Evolutionary conservation across 2,113 vertebrate genomes (phyloP), one percentile per base, ranked within the genome.

Genomic region (Cranoglanis bouderius): DNA sequence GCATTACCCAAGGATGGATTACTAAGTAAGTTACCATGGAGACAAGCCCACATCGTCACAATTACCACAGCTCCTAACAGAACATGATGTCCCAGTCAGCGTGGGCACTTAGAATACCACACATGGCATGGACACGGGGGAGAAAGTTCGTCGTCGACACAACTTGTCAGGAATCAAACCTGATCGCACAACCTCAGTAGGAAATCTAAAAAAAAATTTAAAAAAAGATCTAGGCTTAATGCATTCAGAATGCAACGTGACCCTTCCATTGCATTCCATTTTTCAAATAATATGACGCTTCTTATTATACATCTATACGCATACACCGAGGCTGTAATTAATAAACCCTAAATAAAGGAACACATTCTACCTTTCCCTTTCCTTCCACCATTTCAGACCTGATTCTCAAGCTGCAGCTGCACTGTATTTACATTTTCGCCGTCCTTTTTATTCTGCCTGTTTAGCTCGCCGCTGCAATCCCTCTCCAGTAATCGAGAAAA

Each of bases 11-110:
- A 89, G 88, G 59, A 83, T 85, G 67, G 87, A 85, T 89, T 89
- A 85, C 18, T 89, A 89, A 89, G 88, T 32, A 46, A 51, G 88
- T 89, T 70, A 67, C 88, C 83, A 89, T 89, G 88, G 88, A 85
- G 84, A 89, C 83, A 80, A 85, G 88, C 84, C 83, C 61, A 85
- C 88, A 85, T 85, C 63, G 59, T 89, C 83, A 89, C 88, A 43
- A 70, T 70, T 19, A 78, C 84, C 24, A 75, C 43, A 74, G 83
- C 83, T 78, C 59, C 59, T 65, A 43, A 24, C 53, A 49, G 81
- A 88, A 83, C 87, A 84, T 16, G 29, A 77, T 74, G 87, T 88
- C 81, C 87, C 81, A 61, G 81, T 72, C 87, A 83, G 87, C 72
- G 88, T 85, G 82, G 88, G 88, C 88, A 88, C 72, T 74, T 43